Base-by-base conservation (phyloP, 2,113 vertebrate genomes). In the Mormoops blainvillei region DNA sequence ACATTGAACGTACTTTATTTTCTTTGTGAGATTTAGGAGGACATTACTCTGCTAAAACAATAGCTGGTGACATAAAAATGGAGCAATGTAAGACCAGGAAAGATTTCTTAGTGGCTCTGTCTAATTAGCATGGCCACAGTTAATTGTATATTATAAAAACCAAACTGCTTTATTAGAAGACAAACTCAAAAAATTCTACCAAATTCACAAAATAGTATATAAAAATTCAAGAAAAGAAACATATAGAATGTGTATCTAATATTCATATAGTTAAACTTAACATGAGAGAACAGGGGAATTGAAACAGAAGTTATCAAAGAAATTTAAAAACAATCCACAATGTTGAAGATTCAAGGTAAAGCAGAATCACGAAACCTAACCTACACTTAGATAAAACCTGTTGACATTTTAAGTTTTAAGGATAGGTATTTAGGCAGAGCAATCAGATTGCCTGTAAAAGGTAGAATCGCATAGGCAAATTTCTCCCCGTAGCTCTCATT, bases 331-430 rank as follows among this genome's bases (percentile, higher is more conserved):
- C 26, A 93, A 12, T 65, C 18, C 15, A 13, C 11, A 70, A 11
- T 31, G 3, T 31, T 63, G 67, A 82, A 67, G 54, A 74, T n/a
- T 93, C 54, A 68, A n/a, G 14, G 48, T 20, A 91, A 94, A 86
- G 45, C 70, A 92, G 83, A 94, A 65, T 87, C 28, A 77, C 67
- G 45, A 95, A 84, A 58, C 7, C 15, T 81, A 63, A 43, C 61
- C 70, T 89, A 89, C 4, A 70, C 67, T 94, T 95, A 82, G 38
- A 31, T 54, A 89, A n/a, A n/a, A 15, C 3, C 38, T 87, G 11
- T 36, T 96, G 73, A 91, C 33, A 61, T 54, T 91, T 97, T 80
- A 19, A 33, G 71, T 71, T 67, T 92, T 92, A 90, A 88, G 76
- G 38, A 78, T 67, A 84, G 81, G 61, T 84, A 50, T 48, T 87